Conservation (phyloP, 2,888 invertebrate genomes). For the Synanthedon vespiformis region DNA sequence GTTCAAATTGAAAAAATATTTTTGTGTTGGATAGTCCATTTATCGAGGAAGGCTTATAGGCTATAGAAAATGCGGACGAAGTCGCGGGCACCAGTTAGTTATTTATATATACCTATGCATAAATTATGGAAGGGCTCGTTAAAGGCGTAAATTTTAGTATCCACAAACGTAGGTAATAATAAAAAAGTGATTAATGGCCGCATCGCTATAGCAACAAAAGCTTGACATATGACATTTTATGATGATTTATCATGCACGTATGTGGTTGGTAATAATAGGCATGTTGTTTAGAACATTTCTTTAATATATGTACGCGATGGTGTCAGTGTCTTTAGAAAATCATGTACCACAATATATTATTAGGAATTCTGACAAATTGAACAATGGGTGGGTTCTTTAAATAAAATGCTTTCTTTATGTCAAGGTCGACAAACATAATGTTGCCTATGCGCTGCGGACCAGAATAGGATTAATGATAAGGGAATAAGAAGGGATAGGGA, state of each 20-base stretch:
- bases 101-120: not conserved
- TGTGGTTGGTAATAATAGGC: not conserved
- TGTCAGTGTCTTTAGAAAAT: not conserved
- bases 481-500: too few relatives aligned
- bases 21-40: too few relatives aligned
- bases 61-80: too few relatives aligned
- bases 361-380: not conserved
- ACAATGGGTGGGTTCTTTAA: too few relatives aligned
- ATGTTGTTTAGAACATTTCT: not conserved
- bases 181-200: conserved; percentile 30
- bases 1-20: too few relatives aligned
- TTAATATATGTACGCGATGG: not conserved
- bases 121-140: not conserved
- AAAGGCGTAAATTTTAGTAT: conserved; percentile 1
- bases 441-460: too few relatives aligned
- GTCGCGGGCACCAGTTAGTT: too few relatives aligned
- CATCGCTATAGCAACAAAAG: conserved; percentile 13
- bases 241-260: conserved; percentile 23
- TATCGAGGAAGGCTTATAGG: too few relatives aligned
- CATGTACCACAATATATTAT: not conserved
- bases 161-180: conserved; percentile 23
- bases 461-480: too few relatives aligned
- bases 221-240: conserved; percentile 28
- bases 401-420: too few relatives aligned
- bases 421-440: too few relatives aligned